phyloP scores from a whole-genome alignment of 2,113 vertebrate species.

The Otus sunia region DNA sequence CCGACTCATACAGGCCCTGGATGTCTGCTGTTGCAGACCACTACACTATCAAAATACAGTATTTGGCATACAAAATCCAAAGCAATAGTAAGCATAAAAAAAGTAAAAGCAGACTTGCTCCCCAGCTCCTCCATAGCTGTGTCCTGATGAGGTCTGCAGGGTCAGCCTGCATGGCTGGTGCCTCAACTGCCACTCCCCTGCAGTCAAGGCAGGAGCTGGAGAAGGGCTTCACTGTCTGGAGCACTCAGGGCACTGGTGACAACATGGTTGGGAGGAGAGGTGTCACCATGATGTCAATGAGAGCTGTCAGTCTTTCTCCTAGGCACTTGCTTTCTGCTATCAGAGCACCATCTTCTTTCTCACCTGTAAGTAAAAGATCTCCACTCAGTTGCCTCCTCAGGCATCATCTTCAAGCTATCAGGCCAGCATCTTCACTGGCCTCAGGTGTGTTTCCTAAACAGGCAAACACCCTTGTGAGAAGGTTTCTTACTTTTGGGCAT shows the following conservation, averaged over 20 bases:
- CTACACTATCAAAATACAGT: neutral
- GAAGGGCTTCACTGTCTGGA: neutral
- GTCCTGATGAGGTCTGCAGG: neutral
- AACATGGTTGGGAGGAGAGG: neutral
- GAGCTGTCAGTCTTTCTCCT: neutral
- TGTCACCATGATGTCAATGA: neutral
- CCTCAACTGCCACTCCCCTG: neutral
- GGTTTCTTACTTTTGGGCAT: neutral
- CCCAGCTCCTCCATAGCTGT: neutral
- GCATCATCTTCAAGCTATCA: neutral
- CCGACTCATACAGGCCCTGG: neutral
- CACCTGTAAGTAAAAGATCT: neutral
- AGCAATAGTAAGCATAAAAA: neutral
- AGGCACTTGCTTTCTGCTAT: neutral
- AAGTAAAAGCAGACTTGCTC: neutral
- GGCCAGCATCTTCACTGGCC: neutral
- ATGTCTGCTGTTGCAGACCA: neutral
- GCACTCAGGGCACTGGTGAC: neutral
- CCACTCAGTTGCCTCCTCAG: neutral
- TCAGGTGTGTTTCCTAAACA: neutral
- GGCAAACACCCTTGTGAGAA: neutral
- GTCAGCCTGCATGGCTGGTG: neutral
- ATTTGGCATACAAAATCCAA: neutral
- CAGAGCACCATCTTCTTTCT: neutral
- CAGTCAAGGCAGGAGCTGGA: neutral